phyloP scores from a whole-genome alignment of 2,888 invertebrate species.

The Macropis europaea region DNA sequence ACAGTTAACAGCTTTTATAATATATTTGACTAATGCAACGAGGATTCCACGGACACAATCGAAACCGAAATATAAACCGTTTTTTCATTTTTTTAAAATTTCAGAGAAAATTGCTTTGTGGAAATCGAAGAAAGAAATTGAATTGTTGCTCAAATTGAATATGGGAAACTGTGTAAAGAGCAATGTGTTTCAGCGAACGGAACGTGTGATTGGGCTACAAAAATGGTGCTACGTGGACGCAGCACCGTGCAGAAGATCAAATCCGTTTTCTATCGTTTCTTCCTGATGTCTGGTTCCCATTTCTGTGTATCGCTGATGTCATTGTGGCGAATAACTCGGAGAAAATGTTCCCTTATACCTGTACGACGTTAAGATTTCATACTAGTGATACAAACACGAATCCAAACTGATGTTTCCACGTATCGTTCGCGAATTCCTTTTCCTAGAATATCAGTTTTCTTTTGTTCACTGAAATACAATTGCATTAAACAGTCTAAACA shows the following conservation, averaged over 20 bases:
- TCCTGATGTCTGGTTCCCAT: conserved; percentile 5
- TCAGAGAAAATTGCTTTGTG: conserved; percentile 1
- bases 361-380: too few species aligned
- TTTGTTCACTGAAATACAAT: too few species aligned
- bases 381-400: too few species aligned
- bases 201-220: neutral
- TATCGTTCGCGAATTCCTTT: too few species aligned
- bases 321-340: neutral
- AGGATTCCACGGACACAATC: too few species aligned
- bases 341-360: too few species aligned
- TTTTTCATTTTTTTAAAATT: neutral
- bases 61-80: too few species aligned
- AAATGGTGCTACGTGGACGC: neutral
- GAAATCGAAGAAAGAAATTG: neutral
- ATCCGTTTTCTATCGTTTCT: conserved; percentile 13
- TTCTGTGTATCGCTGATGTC: neutral
- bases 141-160: neutral
- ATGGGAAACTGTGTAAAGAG: neutral
- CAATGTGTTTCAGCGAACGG: neutral
- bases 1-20: too few species aligned
- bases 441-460: too few species aligned
- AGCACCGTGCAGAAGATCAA: conserved; percentile 10
- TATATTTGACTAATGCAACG: too few species aligned
- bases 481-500: too few species aligned
- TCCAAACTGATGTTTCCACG: too few species aligned